A percentile compares a stretch with the other conserved stretches of the same genome.
Conservation (phyloP, 2,888 invertebrate species). For the Cheilosia pagana region DNA sequence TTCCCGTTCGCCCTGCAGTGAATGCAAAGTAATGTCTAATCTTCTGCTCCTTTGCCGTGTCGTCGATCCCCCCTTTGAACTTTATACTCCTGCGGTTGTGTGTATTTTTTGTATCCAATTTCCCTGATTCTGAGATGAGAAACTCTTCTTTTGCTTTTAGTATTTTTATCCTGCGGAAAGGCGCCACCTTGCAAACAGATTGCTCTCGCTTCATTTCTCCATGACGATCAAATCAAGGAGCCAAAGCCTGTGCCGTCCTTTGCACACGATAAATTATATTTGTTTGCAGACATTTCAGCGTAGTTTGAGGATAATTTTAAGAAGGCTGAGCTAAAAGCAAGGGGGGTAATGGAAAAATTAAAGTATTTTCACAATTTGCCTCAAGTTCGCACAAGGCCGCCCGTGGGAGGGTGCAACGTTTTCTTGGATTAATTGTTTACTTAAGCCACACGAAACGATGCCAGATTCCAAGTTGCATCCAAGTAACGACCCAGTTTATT, state of each 20-base stretch:
- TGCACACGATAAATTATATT: constrained; percentile 61
- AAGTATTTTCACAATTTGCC: constrained; percentile 64
- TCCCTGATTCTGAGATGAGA: constrained; percentile 51
- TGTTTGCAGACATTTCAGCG: constrained; percentile 54
- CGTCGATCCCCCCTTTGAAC: constrained; percentile 48
- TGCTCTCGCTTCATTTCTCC: constrained; percentile 14
- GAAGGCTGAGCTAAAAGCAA: constrained; percentile 29
- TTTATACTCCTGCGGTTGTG: constrained; percentile 45
- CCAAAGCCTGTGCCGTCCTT: constrained; percentile 26
- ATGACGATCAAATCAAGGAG: constrained; percentile 31
- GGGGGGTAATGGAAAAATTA: constrained; percentile 54
- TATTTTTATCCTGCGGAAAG: constrained; percentile 38
- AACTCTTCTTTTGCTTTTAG: constrained; percentile 1
- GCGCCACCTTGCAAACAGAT: constrained; percentile 50
- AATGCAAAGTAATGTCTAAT: constrained; percentile 50
- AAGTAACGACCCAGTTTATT: constrained; percentile 44
- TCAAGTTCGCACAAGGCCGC: constrained; percentile 40
- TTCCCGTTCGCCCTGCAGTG: constrained; percentile 28
- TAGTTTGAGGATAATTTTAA: constrained; percentile 48
- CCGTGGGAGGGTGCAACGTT: constrained; percentile 19
- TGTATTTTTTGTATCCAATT: constrained; percentile 60
- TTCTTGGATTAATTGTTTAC: constrained; percentile 65
- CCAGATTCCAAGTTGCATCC: constrained; percentile 48
- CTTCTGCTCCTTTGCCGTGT: constrained; percentile 14
- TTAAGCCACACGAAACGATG: constrained; percentile 38